phyloP scores from a whole-genome alignment of 2,113 vertebrate genomes.

The Erpornis zantholeuca region DNA sequence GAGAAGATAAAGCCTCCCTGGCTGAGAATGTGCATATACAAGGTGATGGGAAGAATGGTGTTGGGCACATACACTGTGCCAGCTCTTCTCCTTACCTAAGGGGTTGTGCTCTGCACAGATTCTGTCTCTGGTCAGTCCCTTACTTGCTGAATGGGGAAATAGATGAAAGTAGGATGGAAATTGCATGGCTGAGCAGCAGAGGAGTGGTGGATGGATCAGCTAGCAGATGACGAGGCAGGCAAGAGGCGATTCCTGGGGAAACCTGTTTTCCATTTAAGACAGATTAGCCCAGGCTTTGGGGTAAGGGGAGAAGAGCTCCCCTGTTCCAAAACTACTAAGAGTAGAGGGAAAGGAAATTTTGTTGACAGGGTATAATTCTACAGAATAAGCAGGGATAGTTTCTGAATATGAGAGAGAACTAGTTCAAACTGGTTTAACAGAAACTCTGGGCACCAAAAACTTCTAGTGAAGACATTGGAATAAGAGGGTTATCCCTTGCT shows the following conservation, averaged over 20 bases:
- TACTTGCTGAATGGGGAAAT: background rate
- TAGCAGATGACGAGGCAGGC: background rate
- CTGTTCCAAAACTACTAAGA: background rate
- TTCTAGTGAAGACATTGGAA: background rate
- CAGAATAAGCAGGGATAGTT: slow-evolving; percentile 13
- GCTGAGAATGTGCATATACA: background rate
- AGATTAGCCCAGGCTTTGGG: background rate
- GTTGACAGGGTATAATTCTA: slow-evolving; percentile 33
- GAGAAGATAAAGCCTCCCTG: background rate
- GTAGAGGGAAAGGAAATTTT: background rate
- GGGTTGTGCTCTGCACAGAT: background rate
- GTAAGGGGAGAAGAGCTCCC: background rate
- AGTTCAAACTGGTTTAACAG: slow-evolving; percentile 65
- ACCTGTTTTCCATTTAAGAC: background rate
- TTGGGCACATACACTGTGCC: background rate
- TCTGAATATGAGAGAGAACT: slow-evolving; percentile 36
- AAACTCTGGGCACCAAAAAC: slow-evolving; percentile 51
- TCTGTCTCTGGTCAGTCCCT: background rate
- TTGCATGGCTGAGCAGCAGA: background rate
- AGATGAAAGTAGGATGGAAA: background rate
- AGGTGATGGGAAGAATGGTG: background rate
- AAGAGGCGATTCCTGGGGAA: background rate
- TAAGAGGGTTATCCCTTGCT: background rate
- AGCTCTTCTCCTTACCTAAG: background rate
- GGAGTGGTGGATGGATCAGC: background rate